Evolutionary conservation across 2,797 vertebrate species (phyloP).

Genomic region (Mormyrus proboscirostris): DNA sequence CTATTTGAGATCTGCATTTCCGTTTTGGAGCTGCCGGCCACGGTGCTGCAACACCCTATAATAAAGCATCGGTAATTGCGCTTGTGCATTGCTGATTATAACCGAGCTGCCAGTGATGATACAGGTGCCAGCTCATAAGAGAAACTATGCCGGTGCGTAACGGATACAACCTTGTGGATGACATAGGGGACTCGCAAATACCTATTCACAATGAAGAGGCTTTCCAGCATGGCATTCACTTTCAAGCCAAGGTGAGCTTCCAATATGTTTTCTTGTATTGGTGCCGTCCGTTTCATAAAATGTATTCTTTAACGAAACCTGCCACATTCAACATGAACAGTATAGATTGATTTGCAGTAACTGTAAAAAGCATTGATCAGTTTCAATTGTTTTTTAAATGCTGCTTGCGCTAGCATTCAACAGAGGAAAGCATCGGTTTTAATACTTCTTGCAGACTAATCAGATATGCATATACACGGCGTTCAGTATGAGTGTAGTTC

Average conservation of each 20-base stretch:
- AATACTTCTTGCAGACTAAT: background rate
- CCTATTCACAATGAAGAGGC: constrained; percentile 62
- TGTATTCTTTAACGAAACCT: background rate
- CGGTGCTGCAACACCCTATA: background rate
- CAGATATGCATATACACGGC: background rate
- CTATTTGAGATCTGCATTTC: constrained; percentile 2
- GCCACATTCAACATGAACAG: background rate
- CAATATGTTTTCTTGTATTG: background rate
- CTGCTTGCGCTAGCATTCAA: background rate
- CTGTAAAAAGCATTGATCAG: background rate
- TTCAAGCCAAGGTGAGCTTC: constrained; percentile 60
- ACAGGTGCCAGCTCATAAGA: background rate
- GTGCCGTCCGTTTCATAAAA: background rate
- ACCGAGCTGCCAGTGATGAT: background rate
- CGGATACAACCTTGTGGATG: constrained; percentile 62
- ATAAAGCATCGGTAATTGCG: background rate
- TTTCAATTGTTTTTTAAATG: background rate
- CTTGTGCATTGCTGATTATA: background rate
- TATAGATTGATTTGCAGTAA: background rate
- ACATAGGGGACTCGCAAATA: constrained; percentile 51
- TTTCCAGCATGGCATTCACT: constrained; percentile 60
- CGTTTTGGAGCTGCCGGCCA: background rate
- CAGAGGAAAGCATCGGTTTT: background rate
- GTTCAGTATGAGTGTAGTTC: background rate
- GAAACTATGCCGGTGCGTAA: constrained; percentile 47